phyloP scores from a whole-genome alignment of 2,888 invertebrate genomes.

The Meghimatium bilineatum region DNA sequence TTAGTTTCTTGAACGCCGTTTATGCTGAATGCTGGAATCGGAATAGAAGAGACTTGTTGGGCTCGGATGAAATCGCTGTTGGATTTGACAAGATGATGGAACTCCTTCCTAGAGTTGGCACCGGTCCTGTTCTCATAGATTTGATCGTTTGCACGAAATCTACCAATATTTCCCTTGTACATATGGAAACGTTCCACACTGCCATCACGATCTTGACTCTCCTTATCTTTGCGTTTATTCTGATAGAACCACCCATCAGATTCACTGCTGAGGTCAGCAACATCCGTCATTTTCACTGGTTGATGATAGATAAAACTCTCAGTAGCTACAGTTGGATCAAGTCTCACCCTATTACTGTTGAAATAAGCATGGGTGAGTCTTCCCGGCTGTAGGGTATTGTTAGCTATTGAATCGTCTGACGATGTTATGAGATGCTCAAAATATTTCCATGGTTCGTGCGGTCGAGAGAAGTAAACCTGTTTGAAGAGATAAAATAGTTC shows the following conservation, averaged over 20 bases:
- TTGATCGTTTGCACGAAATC: not conserved
- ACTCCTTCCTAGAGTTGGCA: slow-evolving; percentile 7
- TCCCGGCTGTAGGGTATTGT: not conserved
- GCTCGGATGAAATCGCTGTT: not conserved
- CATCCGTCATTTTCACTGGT: not conserved
- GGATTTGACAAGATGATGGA: not conserved
- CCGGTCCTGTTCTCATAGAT: not conserved
- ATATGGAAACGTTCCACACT: slow-evolving; percentile 36
- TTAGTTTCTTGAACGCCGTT: not conserved
- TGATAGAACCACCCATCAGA: not conserved
- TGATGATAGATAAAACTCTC: slow-evolving; percentile 43
- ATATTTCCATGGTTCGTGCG: slow-evolving; percentile 13
- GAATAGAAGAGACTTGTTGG: slow-evolving; percentile 29
- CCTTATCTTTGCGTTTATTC: not conserved
- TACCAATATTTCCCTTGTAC: slow-evolving; percentile 36
- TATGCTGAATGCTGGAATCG: slow-evolving; percentile 18
- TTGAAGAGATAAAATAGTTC: not conserved
- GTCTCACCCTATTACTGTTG: slow-evolving; percentile 57
- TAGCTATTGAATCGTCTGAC: slow-evolving; percentile 29
- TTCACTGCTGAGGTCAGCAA: not conserved
- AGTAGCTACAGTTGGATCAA: slow-evolving; percentile 25
- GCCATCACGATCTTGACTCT: not conserved
- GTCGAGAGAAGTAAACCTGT: slow-evolving; percentile 36
- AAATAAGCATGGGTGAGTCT: not conserved
- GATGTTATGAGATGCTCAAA: slow-evolving; percentile 23